A percentile compares a stretch with the other conserved stretches of the same genome.
These are phyloP conservation scores for Xenopus laevis DNA, from an alignment of 2,113 vertebrate genomes.

Conservation along the genomic window DNA sequence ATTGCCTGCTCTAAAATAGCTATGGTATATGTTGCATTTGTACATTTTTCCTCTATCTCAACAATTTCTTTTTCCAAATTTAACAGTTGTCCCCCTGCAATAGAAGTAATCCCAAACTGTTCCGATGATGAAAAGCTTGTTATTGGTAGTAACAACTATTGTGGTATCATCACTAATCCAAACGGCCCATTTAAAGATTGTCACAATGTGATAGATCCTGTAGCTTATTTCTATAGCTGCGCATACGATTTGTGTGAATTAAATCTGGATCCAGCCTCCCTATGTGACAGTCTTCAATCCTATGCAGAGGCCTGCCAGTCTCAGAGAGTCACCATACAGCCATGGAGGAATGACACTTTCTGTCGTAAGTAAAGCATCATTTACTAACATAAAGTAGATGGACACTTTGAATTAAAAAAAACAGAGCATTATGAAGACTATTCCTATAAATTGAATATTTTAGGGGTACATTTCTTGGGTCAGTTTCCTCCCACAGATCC, in stretches of 20 bases:
- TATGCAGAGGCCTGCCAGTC: constrained; percentile 53
- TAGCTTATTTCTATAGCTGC: constrained; percentile 49
- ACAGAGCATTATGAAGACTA: too few relatives aligned
- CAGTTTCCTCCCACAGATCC: too few relatives aligned
- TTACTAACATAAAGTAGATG: not conserved
- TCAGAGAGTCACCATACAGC: constrained; percentile 44
- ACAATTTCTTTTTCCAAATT: too few relatives aligned
- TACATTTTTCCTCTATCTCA: too few relatives aligned
- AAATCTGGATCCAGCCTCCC: constrained; percentile 42
- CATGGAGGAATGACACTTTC: constrained; percentile 58
- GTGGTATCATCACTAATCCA: constrained; percentile 41
- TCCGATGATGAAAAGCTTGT: constrained; percentile 48
- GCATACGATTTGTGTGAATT: constrained; percentile 59
- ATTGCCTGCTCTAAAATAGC: too few relatives aligned
- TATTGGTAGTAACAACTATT: constrained; percentile 47
- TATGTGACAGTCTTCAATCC: constrained; percentile 57
- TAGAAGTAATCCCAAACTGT: constrained; percentile 50
- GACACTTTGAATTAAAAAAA: not conserved
- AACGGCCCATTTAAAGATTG: constrained; percentile 54
- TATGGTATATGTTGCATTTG: too few relatives aligned
- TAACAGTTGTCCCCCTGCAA: constrained; percentile 50
- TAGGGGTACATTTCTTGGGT: too few relatives aligned
- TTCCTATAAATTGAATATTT: too few relatives aligned
- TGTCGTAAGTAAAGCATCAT: constrained; percentile 53
- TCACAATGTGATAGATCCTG: constrained; percentile 48